Evolutionary conservation across 2,113 vertebrate genomes (phyloP), one percentile per base, ranked within the genome.

Genomic region (Chaetops frenatus): DNA sequence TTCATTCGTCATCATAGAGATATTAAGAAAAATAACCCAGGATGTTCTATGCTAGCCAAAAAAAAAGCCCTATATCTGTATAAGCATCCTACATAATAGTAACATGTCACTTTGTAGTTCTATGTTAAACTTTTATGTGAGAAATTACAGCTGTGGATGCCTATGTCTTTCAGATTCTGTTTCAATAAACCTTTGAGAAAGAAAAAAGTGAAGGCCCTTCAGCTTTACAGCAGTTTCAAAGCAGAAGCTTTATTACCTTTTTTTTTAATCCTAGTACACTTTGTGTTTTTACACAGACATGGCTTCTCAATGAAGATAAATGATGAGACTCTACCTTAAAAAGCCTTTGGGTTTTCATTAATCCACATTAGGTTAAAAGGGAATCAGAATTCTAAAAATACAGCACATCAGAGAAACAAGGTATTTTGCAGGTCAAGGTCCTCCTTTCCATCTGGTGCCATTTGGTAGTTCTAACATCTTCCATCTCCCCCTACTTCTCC

Each of bases 341-440:
- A 93, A 96, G 88, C 82, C 92, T 95, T 84, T 94, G 77, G 90
- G 90, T 92, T 97, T 96, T 93, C 96, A 96, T 92, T 93, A 96
- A 96, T 94, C 88, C 65, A 1, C 88, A 74, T 96, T 96, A 96
- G 94, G 76, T 96, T 96, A 92, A 96, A 97, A 97, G 88, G 67
- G 95, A 94, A 95, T 92, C 74, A n/a, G 71, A 93, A 96, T 94
- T 92, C 95, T 95, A 96, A 92, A 97, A 97, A 94, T 94, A 96
- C 45, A 86, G 36, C 80, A 93, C 93, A 96, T 95, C 95, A 96
- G 94, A 96, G 92, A 90, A 96, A 76, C 44, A 83, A 90, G 94
- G 88, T 88, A 95, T 95, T 96, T 97, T 93, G 92, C 73, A 85
- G 90, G 88, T 95, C 94, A 96, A 94, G 90, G 80, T 93, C 83